Evolutionary conservation across 53 echinoderm and acorn worm genomes (phyloP), one percentile per base, ranked within the genome.

Genomic region (Glandiceps talaboti): DNA sequence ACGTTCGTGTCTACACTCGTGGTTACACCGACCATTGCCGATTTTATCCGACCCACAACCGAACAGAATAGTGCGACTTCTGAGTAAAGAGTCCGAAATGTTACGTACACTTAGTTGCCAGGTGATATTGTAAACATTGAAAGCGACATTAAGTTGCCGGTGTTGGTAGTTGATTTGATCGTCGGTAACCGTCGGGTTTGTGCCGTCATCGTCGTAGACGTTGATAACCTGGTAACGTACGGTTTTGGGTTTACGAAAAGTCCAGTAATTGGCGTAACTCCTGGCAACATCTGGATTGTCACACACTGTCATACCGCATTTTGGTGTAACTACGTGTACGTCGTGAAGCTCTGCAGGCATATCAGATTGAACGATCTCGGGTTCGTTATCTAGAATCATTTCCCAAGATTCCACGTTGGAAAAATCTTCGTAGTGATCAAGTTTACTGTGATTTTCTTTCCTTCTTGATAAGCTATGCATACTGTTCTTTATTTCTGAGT

Each of bases 221-320:
- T 83, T 86, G 28, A 99, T 89, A 32, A 85, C 84, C 32, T 89
- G 82, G 32, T 93, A 97, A 73, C 85, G 85, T 28, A 93, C 73
- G 0, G 73, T 80, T 32, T 90, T 92, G 25, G 33, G 74, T 0
- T 73, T 31, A 25, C 89, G 82, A 25, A 97, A 85, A 14, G 83
- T 77, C 0, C 32, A 74, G 25, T 86, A 82, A 28, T 75, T 31
- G 73, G 83, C 82, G 79, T 93, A 97, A 31, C 89, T 87, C 73
- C 80, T 74, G 10, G 89, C 88, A 6, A 97, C 81, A 27, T 85
- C 81, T 14, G 89, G 89, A 30, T 90, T 85, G 32, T 97, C 99
- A 33, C 99, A 97, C 1, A 96, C 83, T 0, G 99, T 97, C 29
- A 93, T 73, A 14, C 99, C 99, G 73, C 99, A 97, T 27, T 84